These are phyloP conservation scores for Catagonus wagneri DNA, from an alignment of 2,113 vertebrate genomes.

Conservation along the genomic window DNA sequence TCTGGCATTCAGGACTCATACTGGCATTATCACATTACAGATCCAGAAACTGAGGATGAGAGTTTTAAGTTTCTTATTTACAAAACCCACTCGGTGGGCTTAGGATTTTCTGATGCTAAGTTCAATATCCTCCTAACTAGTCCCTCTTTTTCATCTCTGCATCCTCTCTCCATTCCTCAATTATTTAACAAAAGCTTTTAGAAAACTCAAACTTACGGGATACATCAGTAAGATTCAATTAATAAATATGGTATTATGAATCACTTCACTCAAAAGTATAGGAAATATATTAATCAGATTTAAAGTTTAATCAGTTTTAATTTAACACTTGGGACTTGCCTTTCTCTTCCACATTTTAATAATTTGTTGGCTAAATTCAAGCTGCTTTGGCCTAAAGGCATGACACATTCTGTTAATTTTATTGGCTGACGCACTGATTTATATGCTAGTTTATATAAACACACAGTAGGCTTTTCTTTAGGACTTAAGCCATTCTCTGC, in stretches of 20 bases:
- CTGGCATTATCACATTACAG: not conserved
- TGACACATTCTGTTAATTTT: not conserved
- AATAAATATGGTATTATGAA: not conserved
- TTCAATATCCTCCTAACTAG: not conserved
- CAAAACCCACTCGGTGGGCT: not conserved
- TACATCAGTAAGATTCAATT: not conserved
- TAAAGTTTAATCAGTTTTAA: not conserved
- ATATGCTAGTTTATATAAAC: not conserved
- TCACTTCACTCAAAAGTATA: not conserved
- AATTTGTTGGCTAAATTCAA: not conserved
- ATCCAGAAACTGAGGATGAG: not conserved
- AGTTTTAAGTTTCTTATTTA: not conserved
- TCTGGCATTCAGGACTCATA: not conserved
- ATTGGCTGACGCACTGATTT: not conserved
- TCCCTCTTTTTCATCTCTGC: not conserved
- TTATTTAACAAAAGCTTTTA: constrained; percentile 35
- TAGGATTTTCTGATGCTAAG: not conserved
- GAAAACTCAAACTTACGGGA: not conserved
- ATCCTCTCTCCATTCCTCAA: not conserved
- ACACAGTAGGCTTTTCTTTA: constrained; percentile 12
- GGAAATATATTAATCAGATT: not conserved
- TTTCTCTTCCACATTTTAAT: not conserved
- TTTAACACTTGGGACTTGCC: not conserved
- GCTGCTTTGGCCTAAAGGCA: not conserved
- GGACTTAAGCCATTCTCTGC: not conserved